Evolutionary conservation across 2,113 vertebrate species (phyloP).

Genomic region (Tetraodon nigroviridis): DNA sequence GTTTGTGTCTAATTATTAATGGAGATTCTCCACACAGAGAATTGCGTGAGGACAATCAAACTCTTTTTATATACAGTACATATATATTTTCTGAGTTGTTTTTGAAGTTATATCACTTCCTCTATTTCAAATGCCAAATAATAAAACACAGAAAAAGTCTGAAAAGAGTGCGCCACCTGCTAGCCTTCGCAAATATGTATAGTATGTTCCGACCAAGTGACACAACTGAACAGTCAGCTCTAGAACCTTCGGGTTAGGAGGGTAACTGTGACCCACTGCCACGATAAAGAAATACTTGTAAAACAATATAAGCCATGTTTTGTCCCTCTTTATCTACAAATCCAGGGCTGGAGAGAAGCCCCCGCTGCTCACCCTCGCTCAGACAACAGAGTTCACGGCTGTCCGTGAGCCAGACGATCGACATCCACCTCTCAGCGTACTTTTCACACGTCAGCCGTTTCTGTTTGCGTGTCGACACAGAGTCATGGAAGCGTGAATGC

Average conservation of each 20-base stretch:
- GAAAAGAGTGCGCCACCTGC: constrained; percentile 3
- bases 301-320: constrained; percentile 20
- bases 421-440: constrained; percentile 43
- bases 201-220: constrained; percentile 17
- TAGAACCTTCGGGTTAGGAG: constrained; percentile 6
- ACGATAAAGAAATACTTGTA: constrained; percentile 2
- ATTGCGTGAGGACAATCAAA: constrained; percentile 70
- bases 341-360: constrained; percentile 31
- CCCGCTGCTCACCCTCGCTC: constrained; percentile 20
- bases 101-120: constrained; percentile 45
- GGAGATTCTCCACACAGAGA: constrained; percentile 52
- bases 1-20: constrained; percentile 25
- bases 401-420: constrained; percentile 22
- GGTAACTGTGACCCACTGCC: constrained; percentile 8
- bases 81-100: constrained; percentile 35
- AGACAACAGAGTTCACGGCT: constrained; percentile 32
- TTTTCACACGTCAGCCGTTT: constrained; percentile 55
- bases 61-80: constrained; percentile 40
- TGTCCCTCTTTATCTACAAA: constrained; percentile 18
- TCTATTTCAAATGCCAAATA: constrained; percentile 44
- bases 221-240: constrained; percentile 19
- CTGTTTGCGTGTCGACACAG: constrained; percentile 50
- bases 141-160: constrained; percentile 15
- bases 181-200: constrained; percentile 15
- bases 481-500: constrained; percentile 56